Percentiles rank a stretch among this genome's conserved stretches.
phyloP scores from a whole-genome alignment of 1,140 invertebrate species.

The Archivesica marissinica region DNA sequence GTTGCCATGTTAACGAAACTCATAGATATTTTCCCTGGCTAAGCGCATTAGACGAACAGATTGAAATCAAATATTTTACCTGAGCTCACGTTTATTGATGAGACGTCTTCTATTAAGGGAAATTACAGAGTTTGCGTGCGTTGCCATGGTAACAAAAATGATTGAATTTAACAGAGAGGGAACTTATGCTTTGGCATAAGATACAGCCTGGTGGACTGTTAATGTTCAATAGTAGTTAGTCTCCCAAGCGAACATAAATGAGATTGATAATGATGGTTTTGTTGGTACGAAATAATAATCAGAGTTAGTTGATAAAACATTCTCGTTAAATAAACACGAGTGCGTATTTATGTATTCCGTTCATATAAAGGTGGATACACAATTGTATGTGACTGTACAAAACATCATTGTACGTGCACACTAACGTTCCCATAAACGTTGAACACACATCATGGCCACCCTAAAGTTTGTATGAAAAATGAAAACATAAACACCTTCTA shows the following conservation, averaged over 20 bases:
- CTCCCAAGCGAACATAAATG: neutral
- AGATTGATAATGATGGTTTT: neutral
- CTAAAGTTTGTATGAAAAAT: too few species aligned
- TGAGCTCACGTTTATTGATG: constrained; percentile 21
- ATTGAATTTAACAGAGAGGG: neutral
- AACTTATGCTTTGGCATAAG: neutral
- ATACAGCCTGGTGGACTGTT: neutral
- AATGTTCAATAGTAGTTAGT: neutral
- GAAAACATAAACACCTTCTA: too few species aligned
- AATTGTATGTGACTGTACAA: too few species aligned
- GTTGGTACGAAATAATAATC: too few species aligned
- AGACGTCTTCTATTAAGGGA: neutral
- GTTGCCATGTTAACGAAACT: neutral
- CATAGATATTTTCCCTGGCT: neutral
- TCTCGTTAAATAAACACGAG: too few species aligned
- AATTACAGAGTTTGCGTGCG: neutral
- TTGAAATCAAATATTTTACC: constrained; percentile 19
- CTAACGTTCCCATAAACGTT: too few species aligned
- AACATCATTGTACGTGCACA: too few species aligned
- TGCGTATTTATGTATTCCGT: too few species aligned
- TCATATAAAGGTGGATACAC: too few species aligned
- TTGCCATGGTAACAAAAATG: constrained; percentile 28
- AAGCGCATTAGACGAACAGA: neutral
- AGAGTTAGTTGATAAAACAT: too few species aligned
- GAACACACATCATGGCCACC: too few species aligned